Percentiles rank a stretch among this genome's conserved stretches.
Conservation (phyloP, 1,140 invertebrate species). For the Conus betulinus region DNA sequence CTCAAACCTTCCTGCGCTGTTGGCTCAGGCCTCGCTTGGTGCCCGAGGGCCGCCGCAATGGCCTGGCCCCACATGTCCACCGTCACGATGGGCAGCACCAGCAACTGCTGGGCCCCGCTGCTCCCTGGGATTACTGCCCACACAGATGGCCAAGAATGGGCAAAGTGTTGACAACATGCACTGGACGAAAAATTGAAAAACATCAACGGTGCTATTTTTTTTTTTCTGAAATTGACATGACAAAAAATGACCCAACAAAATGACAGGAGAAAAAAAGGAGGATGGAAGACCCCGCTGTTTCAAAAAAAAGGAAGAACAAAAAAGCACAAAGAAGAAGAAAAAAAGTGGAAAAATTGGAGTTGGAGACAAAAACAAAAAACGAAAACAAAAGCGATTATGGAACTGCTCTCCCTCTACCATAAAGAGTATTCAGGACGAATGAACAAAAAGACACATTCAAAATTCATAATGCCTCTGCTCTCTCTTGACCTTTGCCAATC, state of each 20-base stretch:
- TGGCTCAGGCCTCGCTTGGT: constrained; percentile 3
- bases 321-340: not conserved
- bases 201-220: too few species aligned
- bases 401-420: too few species aligned
- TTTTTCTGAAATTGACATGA: too few species aligned
- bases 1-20: constrained; percentile 61
- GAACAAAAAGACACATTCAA: too few species aligned
- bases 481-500: too few species aligned
- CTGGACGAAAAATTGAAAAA: too few species aligned
- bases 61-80: constrained; percentile 19
- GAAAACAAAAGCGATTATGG: too few species aligned
- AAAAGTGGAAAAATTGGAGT: not conserved
- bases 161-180: not conserved
- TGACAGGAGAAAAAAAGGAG: not conserved
- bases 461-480: too few species aligned
- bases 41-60: constrained; percentile 51
- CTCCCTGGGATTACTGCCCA: not conserved
- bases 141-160: not conserved
- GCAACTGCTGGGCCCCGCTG: not conserved
- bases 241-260: not conserved
- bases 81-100: constrained; percentile 15
- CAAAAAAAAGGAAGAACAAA: not conserved
- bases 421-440: too few species aligned
- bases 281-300: not conserved
- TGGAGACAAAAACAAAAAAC: not conserved